These are phyloP conservation scores for Rhorus exstirpatorius DNA, from an alignment of 2,888 invertebrate genomes.

Conservation along the genomic window DNA sequence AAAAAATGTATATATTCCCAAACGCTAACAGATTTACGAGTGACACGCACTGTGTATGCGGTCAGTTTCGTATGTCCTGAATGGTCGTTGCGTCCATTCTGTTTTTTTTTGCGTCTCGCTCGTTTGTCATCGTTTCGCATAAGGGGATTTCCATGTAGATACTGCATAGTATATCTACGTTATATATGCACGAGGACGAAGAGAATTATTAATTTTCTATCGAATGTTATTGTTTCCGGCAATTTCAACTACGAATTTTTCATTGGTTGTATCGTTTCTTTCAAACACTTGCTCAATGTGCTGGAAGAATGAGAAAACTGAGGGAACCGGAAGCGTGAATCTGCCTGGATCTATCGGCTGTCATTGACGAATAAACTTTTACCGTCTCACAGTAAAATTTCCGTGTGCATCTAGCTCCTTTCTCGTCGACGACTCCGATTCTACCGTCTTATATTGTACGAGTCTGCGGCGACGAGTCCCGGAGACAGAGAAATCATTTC, in stretches of 20 bases:
- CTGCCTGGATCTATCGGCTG: conserved; percentile 34
- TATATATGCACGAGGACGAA: too few species aligned
- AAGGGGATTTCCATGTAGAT: conserved; percentile 1
- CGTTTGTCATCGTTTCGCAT: conserved; percentile 22
- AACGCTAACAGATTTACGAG: conserved; percentile 63
- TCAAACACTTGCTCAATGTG: not conserved
- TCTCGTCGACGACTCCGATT: conserved; percentile 10
- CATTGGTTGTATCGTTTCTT: conserved; percentile 17
- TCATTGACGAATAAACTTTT: conserved; percentile 75
- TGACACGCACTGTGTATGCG: conserved; percentile 58
- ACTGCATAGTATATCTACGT: too few species aligned
- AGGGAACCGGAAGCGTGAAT: conserved; percentile 27
- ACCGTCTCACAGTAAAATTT: conserved; percentile 60
- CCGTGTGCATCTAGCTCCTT: conserved; percentile 5
- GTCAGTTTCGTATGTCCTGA: conserved; percentile 57
- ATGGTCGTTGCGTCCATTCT: conserved; percentile 11
- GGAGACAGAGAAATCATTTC: conserved; percentile 48
- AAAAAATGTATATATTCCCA: conserved; percentile 11
- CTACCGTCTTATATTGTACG: not conserved
- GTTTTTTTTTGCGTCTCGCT: not conserved
- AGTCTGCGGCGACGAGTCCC: conserved; percentile 39
- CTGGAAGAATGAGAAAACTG: not conserved
- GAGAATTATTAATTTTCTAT: not conserved
- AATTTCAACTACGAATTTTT: conserved; percentile 1
- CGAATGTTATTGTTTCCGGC: not conserved